Evolutionary conservation across 1,140 invertebrate species (phyloP).

Genomic region (Harpegnathos saltator): DNA sequence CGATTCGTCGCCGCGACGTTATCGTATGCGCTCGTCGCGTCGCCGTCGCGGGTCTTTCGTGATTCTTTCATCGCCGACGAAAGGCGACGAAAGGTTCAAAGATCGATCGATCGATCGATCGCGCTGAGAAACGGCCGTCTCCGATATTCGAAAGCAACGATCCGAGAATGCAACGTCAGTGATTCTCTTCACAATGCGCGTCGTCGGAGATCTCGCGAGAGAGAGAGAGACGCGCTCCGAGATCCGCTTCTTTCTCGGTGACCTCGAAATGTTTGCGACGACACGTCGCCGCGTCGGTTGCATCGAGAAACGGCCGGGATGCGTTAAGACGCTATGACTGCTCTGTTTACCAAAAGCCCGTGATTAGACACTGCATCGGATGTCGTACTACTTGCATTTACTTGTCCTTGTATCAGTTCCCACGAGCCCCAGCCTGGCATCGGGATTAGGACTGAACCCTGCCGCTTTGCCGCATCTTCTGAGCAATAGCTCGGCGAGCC

Average conservation of each 20-base stretch:
- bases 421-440: slow-evolving; percentile 85
- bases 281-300: too few species aligned
- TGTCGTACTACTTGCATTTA: slow-evolving; percentile 35
- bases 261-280: background rate
- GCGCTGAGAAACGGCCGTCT: background rate
- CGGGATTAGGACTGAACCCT: slow-evolving; percentile 87
- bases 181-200: too few species aligned
- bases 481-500: slow-evolving; percentile 88
- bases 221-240: too few species aligned
- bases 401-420: slow-evolving; percentile 80
- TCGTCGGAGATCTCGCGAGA: background rate
- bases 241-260: background rate
- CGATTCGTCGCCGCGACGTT: background rate
- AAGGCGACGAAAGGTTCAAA: too few species aligned
- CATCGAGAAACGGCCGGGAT: background rate
- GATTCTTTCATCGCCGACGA: too few species aligned
- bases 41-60: too few species aligned
- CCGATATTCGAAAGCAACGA: background rate
- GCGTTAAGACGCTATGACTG: background rate
- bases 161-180: too few species aligned
- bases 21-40: too few species aligned
- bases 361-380: slow-evolving; percentile 18
- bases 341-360: background rate
- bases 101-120: too few species aligned
- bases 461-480: slow-evolving; percentile 89